Evolutionary conservation across 2,113 vertebrate genomes (phyloP).

Genomic region (Azemiops feae): DNA sequence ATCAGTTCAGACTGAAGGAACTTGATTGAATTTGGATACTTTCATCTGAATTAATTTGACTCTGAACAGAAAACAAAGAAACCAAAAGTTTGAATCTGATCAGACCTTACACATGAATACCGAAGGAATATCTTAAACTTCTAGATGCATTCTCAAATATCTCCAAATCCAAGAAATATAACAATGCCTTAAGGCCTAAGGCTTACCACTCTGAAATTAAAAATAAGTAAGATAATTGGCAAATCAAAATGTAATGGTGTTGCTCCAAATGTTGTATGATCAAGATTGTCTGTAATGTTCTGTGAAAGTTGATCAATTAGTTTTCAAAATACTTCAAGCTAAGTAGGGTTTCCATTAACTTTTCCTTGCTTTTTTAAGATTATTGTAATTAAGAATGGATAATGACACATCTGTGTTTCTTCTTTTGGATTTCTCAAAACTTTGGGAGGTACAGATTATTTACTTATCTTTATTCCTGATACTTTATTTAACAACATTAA

Average conservation of each 20-base stretch:
- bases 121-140: background rate
- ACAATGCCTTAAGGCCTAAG: background rate
- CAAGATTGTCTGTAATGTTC: background rate
- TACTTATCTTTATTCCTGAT: background rate
- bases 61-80: background rate
- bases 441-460: background rate
- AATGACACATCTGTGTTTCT: background rate
- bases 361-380: background rate
- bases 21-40: background rate
- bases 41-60: background rate
- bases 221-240: background rate
- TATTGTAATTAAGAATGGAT: background rate
- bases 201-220: background rate
- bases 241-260: background rate
- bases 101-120: background rate
- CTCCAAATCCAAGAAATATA: background rate
- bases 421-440: background rate
- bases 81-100: background rate
- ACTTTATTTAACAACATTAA: background rate
- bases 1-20: too few species aligned
- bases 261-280: background rate
- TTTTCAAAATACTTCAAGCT: background rate
- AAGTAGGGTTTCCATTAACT: background rate
- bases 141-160: background rate
- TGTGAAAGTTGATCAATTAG: background rate